Percentiles rank a stretch among this genome's conserved stretches.
These are phyloP conservation scores for Zoanthus gigantus DNA, from an alignment of 92 coral and sea anemone species.

Conservation along the genomic window DNA sequence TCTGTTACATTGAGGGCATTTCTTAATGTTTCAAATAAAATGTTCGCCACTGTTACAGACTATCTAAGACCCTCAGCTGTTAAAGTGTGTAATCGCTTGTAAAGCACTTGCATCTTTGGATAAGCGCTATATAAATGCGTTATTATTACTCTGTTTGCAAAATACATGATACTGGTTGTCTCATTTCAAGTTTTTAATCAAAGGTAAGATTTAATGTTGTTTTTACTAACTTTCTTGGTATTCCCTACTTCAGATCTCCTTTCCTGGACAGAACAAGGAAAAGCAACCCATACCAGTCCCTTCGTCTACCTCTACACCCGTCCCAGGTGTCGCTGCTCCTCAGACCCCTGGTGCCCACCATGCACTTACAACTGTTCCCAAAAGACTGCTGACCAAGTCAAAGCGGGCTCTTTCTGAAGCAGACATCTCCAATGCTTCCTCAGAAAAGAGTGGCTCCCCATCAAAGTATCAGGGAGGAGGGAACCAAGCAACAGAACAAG, in stretches of 20 bases:
- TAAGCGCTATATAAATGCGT: too few species aligned
- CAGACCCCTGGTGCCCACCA: constrained; percentile 66
- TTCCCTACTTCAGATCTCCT: constrained; percentile 64
- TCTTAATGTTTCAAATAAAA: too few species aligned
- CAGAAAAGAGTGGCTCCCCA: constrained; percentile 70
- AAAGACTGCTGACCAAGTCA: constrained; percentile 86
- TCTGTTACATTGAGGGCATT: too few species aligned
- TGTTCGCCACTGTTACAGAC: too few species aligned
- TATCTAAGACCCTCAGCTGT: too few species aligned
- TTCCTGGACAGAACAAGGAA: constrained; percentile 93
- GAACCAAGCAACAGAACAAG: constrained; percentile 68
- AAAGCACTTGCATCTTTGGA: too few species aligned
- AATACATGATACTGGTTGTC: too few species aligned
- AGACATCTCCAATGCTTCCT: constrained; percentile 57
- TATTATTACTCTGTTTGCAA: too few species aligned
- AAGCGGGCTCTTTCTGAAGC: constrained; percentile 90
- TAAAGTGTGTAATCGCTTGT: too few species aligned
- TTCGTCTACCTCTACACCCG: constrained; percentile 53
- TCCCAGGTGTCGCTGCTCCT: constrained; percentile 82
- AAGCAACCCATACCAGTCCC: constrained; percentile 68
- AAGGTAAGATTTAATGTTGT: too few species aligned
- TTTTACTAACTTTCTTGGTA: too few species aligned
- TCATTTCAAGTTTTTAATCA: too few species aligned
- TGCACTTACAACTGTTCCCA: constrained; percentile 76
- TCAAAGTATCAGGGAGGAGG: constrained; percentile 77